These are phyloP conservation scores for Porites lutea DNA, from an alignment of 64 coral and sea anemone genomes.

Conservation along the genomic window DNA sequence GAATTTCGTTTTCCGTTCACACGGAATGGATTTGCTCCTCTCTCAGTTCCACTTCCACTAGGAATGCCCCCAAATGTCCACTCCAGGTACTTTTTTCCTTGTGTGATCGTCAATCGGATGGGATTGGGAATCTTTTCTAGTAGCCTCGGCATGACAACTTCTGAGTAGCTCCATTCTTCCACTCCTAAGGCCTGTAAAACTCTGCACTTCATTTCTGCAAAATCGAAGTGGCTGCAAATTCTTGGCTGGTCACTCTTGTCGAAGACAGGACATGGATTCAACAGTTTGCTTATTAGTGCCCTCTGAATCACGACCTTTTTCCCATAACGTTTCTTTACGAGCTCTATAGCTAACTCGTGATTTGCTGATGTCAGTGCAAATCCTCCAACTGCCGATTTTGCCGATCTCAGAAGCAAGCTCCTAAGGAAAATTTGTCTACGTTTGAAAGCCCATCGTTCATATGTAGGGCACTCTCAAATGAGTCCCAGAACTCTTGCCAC, in stretches of 20 bases:
- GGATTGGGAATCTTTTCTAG: constrained; percentile 48
- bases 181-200: constrained; percentile 42
- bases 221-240: constrained; percentile 22
- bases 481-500: constrained; percentile 76
- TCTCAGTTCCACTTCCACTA: constrained; percentile 57
- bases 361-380: too few relatives aligned
- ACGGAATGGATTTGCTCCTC: too few relatives aligned
- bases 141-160: constrained; percentile 53
- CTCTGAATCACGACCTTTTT: too few relatives aligned
- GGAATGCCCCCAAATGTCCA: constrained; percentile 4
- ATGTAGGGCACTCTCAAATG: constrained; percentile 30
- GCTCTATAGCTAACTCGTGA: too few relatives aligned
- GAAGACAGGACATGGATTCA: constrained; percentile 1
- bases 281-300: too few relatives aligned
- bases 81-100: too few relatives aligned
- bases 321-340: constrained; percentile 41
- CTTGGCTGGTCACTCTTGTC: constrained; percentile 34
- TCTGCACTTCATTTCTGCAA: constrained; percentile 39
- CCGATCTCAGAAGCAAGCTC: constrained; percentile 2
- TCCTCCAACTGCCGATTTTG: constrained; percentile 60
- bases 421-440: too few relatives aligned
- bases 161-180: too few relatives aligned
- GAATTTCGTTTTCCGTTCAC: too few relatives aligned
- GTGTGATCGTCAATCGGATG: too few relatives aligned
- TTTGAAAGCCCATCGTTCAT: too few relatives aligned